Evolutionary conservation across 2,113 vertebrate genomes (phyloP).

Genomic region (Psephotus haematonotus): DNA sequence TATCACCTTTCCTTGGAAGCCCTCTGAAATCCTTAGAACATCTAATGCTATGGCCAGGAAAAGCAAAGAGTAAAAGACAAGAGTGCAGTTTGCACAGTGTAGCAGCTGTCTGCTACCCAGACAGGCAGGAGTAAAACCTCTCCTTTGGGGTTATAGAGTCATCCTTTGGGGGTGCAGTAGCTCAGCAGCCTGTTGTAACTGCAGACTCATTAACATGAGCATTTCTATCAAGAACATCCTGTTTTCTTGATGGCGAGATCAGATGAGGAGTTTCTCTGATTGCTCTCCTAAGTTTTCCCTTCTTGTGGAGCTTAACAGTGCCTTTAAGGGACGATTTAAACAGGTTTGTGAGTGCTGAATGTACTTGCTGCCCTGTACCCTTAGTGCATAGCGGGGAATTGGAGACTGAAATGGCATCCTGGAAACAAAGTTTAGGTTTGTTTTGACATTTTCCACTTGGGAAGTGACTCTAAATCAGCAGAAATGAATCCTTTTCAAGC

Average conservation of each 20-base stretch:
- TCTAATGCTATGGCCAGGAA: background rate
- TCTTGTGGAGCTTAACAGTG: background rate
- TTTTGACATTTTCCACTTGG: slow-evolving; percentile 11
- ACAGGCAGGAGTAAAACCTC: background rate
- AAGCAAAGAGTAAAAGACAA: background rate
- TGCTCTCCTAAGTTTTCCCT: background rate
- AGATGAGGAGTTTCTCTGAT: background rate
- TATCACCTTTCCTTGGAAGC: background rate
- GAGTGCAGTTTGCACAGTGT: background rate
- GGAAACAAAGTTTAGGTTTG: slow-evolving; percentile 18
- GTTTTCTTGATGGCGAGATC: background rate
- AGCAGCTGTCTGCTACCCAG: background rate
- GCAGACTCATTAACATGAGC: background rate
- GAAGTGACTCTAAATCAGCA: slow-evolving; percentile 21
- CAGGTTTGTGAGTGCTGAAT: background rate
- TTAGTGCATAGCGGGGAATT: background rate
- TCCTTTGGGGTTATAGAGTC: background rate
- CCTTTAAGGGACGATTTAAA: background rate
- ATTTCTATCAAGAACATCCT: background rate
- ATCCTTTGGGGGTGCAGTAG: background rate
- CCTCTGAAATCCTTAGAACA: background rate
- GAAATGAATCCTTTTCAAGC: slow-evolving; percentile 32
- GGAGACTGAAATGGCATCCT: background rate
- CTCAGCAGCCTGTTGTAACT: background rate
- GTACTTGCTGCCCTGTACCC: background rate